Evolutionary conservation across 2,888 invertebrate genomes (phyloP).

Genomic region (Tinea pellionella): DNA sequence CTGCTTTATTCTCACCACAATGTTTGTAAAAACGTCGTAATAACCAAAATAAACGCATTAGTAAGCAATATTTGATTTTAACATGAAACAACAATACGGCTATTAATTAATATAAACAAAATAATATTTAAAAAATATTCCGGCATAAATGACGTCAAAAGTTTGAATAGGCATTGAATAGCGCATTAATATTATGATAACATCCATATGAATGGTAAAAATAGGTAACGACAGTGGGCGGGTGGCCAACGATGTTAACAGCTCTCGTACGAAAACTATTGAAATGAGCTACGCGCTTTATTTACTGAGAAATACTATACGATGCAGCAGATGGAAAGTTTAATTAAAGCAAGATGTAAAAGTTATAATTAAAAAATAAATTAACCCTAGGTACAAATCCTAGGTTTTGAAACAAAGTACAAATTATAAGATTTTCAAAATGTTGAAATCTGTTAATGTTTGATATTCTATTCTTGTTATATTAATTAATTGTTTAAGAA

Average conservation of each 20-base stretch:
- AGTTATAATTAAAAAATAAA: background rate
- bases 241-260: constrained; percentile 7
- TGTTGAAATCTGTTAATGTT: no score
- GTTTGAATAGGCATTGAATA: constrained; percentile 7
- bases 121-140: background rate
- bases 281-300: background rate
- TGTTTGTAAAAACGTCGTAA: no score
- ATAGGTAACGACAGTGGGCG: constrained; percentile 11
- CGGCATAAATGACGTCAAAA: background rate
- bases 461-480: no score
- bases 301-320: background rate
- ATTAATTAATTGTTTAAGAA: no score
- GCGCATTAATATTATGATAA: constrained; percentile 10
- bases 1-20: no score
- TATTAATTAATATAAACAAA: background rate
- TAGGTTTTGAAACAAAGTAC: no score
- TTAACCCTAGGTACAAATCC: no score
- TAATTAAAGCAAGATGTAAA: background rate
- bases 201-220: constrained; percentile 13
- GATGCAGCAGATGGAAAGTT: background rate
- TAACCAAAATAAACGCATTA: no score
- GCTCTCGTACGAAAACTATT: background rate
- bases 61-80: no score
- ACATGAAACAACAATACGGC: background rate
- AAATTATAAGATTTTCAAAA: no score